A percentile compares a stretch with the other conserved stretches of the same genome.
Evolutionary conservation across 2,888 invertebrate species (phyloP).

Genomic region (Metallyticus violacea): DNA sequence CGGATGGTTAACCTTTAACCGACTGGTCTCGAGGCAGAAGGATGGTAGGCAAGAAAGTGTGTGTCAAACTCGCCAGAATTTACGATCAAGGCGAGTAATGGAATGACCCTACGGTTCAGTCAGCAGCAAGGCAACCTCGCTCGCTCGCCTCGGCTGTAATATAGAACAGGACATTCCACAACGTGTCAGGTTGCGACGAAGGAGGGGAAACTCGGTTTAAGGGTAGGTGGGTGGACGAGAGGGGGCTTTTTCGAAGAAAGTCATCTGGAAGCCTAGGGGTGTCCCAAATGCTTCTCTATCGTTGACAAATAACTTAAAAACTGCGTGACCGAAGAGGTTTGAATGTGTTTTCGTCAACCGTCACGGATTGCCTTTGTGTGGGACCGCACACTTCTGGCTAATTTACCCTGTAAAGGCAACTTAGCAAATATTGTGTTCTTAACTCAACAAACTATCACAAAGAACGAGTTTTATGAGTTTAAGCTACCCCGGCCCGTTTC

Average conservation of each 20-base stretch:
- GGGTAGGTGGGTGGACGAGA: slow-evolving; percentile 6
- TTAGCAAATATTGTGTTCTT: too few relatives aligned
- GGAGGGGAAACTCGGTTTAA: background rate
- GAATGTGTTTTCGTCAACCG: too few relatives aligned
- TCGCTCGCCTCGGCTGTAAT: background rate
- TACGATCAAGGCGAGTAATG: slow-evolving; percentile 23
- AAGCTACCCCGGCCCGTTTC: too few relatives aligned
- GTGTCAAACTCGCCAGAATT: slow-evolving; percentile 25
- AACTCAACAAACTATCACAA: too few relatives aligned
- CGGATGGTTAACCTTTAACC: background rate
- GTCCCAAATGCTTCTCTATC: background rate
- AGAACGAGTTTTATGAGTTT: too few relatives aligned
- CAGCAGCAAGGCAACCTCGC: background rate
- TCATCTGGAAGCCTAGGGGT: background rate
- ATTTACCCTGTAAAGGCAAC: too few relatives aligned
- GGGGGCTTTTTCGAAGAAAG: background rate
- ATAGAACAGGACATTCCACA: slow-evolving; percentile 16
- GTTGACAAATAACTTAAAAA: background rate
- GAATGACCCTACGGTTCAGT: slow-evolving; percentile 23
- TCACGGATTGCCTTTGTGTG: too few relatives aligned
- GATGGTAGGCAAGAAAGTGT: background rate
- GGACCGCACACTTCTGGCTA: too few relatives aligned
- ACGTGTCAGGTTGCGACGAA: background rate
- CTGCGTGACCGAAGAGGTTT: background rate
- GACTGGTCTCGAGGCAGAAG: background rate